Percentiles rank a stretch among this genome's conserved stretches.
Evolutionary conservation across 2,113 vertebrate genomes (phyloP).

Genomic region (Ciconia maguari): DNA sequence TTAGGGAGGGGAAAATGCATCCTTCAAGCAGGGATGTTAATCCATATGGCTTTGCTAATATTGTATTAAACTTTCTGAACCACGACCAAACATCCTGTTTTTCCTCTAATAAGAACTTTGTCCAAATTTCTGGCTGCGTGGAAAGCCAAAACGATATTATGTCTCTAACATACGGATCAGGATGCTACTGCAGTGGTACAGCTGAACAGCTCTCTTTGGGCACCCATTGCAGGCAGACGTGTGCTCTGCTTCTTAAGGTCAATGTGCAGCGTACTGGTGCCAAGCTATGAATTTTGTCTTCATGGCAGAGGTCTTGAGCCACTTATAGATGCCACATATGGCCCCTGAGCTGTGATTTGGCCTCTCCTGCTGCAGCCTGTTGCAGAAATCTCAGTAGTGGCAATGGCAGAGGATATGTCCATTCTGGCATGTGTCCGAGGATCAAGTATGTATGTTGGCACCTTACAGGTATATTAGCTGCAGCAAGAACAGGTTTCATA

Average conservation of each 20-base stretch:
- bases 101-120: neutral
- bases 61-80: neutral
- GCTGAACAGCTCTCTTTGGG: neutral
- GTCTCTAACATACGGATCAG: neutral
- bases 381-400: neutral
- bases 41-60: neutral
- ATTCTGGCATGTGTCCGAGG: neutral
- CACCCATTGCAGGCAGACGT: accelerated
- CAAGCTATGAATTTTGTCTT: neutral
- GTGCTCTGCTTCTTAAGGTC: neutral
- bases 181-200: neutral
- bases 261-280: neutral
- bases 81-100: neutral
- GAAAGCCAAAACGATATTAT: neutral
- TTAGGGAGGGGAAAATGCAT: neutral
- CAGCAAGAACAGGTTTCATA: neutral
- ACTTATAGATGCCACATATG: neutral
- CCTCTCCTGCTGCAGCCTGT: neutral
- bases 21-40: neutral
- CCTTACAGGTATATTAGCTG: neutral
- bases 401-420: neutral
- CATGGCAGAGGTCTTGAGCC: neutral
- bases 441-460: neutral
- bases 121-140: neutral
- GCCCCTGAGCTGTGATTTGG: neutral